Percentiles rank a stretch among this genome's conserved stretches.
These are phyloP conservation scores for Aspidiotus destructor DNA, from an alignment of 2,888 invertebrate genomes.

Conservation along the genomic window DNA sequence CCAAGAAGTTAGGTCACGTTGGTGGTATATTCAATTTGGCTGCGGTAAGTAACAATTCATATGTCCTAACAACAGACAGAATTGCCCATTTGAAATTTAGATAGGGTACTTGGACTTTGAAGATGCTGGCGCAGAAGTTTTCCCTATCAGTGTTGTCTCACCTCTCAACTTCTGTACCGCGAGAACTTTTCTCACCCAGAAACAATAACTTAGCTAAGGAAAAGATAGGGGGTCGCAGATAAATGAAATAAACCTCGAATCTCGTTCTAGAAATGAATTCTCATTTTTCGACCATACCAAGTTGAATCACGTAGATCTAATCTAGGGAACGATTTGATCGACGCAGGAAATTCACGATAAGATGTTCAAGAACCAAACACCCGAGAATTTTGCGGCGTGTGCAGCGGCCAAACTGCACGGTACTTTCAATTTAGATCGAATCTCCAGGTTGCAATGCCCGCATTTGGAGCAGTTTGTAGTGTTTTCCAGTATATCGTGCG, in stretches of 20 bases:
- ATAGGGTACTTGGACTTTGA: too few relatives aligned
- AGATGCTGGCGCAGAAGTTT: too few relatives aligned
- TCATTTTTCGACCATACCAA: background rate
- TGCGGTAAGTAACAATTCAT: conserved; percentile 20
- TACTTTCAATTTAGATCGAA: conserved; percentile 34
- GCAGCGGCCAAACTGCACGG: conserved; percentile 32
- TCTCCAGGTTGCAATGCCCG: conserved; percentile 15
- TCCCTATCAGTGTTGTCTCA: too few relatives aligned
- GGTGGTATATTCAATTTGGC: conserved; percentile 35
- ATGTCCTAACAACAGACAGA: too few relatives aligned
- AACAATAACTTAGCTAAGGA: too few relatives aligned
- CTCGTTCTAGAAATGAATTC: too few relatives aligned
- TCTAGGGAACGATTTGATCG: background rate
- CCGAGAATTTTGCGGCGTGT: conserved; percentile 25
- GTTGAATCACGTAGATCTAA: background rate
- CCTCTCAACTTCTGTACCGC: too few relatives aligned
- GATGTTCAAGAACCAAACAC: conserved; percentile 35
- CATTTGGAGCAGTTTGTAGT: conserved; percentile 34
- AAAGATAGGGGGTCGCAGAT: too few relatives aligned
- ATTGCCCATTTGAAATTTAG: too few relatives aligned
- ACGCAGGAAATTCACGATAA: conserved; percentile 33
- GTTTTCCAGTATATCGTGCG: conserved; percentile 35
- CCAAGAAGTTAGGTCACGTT: conserved; percentile 26
- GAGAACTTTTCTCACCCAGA: too few relatives aligned
- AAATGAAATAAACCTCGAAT: too few relatives aligned